phyloP scores from a whole-genome alignment of 1,140 invertebrate species.

The Drosophila neocordata region DNA sequence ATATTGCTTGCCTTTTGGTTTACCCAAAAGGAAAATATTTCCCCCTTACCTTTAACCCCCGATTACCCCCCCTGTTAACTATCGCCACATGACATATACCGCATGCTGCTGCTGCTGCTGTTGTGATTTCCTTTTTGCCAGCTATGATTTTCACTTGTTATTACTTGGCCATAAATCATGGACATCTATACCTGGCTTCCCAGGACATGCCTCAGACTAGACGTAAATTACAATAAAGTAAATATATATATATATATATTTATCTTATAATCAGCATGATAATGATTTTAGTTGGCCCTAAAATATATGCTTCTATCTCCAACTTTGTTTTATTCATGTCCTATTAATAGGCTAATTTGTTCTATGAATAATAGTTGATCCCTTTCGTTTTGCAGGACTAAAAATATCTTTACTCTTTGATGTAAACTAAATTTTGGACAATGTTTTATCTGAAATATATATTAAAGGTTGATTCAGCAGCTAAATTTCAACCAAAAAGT shows the following conservation, averaged over 20 bases:
- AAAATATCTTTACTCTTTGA: too few relatives aligned
- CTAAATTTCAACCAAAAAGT: too few relatives aligned
- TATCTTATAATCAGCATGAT: conserved; percentile 36
- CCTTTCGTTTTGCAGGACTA: too few relatives aligned
- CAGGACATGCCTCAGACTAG: conserved; percentile 17
- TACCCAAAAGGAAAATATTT: conserved; percentile 10
- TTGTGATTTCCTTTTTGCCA: conserved; percentile 55
- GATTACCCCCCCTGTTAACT: too few relatives aligned
- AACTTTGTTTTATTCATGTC: not conserved
- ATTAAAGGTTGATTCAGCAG: too few relatives aligned
- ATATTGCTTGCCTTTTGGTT: conserved; percentile 47
- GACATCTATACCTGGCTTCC: conserved; percentile 40
- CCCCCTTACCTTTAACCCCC: not conserved
- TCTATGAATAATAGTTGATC: not conserved
- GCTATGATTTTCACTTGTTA: conserved; percentile 65
- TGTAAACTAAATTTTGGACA: too few relatives aligned
- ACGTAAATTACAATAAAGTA: conserved; percentile 65
- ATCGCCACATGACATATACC: too few relatives aligned
- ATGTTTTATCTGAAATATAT: too few relatives aligned
- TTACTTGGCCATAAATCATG: conserved; percentile 65
- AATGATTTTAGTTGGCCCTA: not conserved
- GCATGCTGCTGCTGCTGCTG: not conserved
- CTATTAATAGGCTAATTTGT: not conserved
- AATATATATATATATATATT: conserved; percentile 53
- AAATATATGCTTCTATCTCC: not conserved